Evolutionary conservation across 1,140 invertebrate genomes (phyloP).

Genomic region (Babylonia areolata): DNA sequence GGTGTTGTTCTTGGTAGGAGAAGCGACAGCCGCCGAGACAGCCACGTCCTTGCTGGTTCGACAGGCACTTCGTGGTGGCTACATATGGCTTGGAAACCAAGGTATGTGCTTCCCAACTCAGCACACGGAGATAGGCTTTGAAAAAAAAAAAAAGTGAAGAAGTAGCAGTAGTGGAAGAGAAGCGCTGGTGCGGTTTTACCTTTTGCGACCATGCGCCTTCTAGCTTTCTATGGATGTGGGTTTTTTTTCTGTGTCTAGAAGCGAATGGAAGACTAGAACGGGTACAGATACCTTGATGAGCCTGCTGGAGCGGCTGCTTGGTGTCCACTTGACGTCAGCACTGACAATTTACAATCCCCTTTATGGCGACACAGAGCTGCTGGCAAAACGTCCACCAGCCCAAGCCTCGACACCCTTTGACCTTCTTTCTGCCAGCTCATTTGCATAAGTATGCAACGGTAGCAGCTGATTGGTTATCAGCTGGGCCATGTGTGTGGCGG

Average conservation of each 20-base stretch:
- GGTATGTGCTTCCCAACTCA: not conserved
- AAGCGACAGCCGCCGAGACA: not conserved
- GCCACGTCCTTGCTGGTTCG: not conserved
- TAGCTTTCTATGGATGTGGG: too few species aligned
- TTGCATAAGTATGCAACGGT: conserved; percentile 35
- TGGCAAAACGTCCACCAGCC: not conserved
- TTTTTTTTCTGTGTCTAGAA: too few species aligned
- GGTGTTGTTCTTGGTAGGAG: too few species aligned
- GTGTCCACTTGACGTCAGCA: not conserved
- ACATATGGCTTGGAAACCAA: not conserved
- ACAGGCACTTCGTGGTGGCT: not conserved
- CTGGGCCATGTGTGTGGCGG: conserved; percentile 19
- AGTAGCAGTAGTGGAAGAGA: not conserved
- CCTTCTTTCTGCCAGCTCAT: conserved; percentile 11
- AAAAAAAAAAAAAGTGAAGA: too few species aligned
- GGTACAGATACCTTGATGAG: not conserved
- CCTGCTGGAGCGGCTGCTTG: not conserved
- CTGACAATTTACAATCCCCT: conserved; percentile 24
- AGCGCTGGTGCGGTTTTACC: not conserved
- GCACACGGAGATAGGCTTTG: not conserved
- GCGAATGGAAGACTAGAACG: not conserved
- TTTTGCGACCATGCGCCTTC: too few species aligned
- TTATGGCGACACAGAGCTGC: not conserved
- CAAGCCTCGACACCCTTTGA: conserved; percentile 2
- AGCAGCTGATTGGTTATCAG: conserved; percentile 31